Conservation (phyloP, 2,888 invertebrate genomes). For the Polymixis flavicincta region DNA sequence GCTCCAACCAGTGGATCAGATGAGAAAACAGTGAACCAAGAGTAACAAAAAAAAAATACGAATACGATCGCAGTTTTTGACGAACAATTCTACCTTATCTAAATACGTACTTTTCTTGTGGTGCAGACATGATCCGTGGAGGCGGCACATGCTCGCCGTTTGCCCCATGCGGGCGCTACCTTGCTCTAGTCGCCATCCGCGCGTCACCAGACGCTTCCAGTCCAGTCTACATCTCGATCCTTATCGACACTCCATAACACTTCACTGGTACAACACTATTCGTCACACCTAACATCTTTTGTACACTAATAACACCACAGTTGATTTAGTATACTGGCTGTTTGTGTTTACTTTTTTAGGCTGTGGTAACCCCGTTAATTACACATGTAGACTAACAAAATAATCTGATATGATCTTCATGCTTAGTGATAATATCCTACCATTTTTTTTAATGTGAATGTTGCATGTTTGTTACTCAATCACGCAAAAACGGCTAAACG, state of each 20-base stretch:
- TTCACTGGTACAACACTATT: slow-evolving; percentile 75
- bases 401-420: slow-evolving; percentile 20
- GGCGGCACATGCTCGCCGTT: slow-evolving; percentile 95
- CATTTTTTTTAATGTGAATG: no score
- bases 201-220: slow-evolving; percentile 74
- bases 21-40: not conserved
- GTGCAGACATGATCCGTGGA: slow-evolving; percentile 93
- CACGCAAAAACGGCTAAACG: no score
- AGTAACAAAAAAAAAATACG: not conserved
- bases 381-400: slow-evolving; percentile 14
- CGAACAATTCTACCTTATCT: slow-evolving; percentile 26
- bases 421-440: not conserved
- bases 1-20: not conserved
- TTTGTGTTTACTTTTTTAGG: slow-evolving; percentile 26
- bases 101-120: slow-evolving; percentile 93
- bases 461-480: no score
- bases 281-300: slow-evolving; percentile 72
- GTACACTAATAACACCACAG: slow-evolving; percentile 63
- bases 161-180: slow-evolving; percentile 94
- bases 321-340: slow-evolving; percentile 76
- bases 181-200: slow-evolving; percentile 83
- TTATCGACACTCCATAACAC: slow-evolving; percentile 76
- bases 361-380: slow-evolving; percentile 41
- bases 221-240: slow-evolving; percentile 75
- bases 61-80: not conserved